Evolutionary conservation across 2,888 invertebrate species (phyloP), one percentile per base, ranked within the genome.

Genomic region (Yponomeuta cagnagella): DNA sequence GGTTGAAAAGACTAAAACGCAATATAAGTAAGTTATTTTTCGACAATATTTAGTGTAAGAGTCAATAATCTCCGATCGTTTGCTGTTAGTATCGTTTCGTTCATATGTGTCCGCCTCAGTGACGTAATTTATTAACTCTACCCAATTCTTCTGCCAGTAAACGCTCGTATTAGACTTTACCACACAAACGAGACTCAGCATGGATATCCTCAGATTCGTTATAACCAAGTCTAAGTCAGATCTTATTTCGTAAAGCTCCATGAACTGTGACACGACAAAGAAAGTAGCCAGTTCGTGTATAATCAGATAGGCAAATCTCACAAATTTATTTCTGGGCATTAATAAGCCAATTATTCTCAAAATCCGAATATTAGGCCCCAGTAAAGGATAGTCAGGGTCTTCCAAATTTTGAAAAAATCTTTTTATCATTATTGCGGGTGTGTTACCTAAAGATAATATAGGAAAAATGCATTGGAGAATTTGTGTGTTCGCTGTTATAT

Each of bases 361-460:
- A 15, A 86, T 79, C 88, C 88, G 88, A 74, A 81, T 82, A 71
- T 85, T 90, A n/a, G 88, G 89, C 70, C 82, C 89, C 30, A 90
- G 74, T 1, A 88, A 75, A 30, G 85, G 86, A 70, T 77, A 77
- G 0, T 80, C 72, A 5, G 84, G 81, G 70, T 88, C 81, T 75
- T 89, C 84, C 30, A 88, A 74, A 37, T 73, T 79, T 70, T 76
- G 23, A 0, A 84, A 73, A 73, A 86, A 78, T 58, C 75, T 72
- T 15, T 58, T 58, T 12, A 58, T 58, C 52, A 58, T 58, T 12
- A 58, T 58, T 58, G 12, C 15, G 1, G 12, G 3, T 12, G 52
- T 58, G 15, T 58, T 15, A 58, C 15, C 1, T 58, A 5, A 15
- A 58, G 15, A 5, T 15, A 8, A 58, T 15, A 58, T 15, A 15